Evolutionary conservation across 2,888 invertebrate genomes (phyloP), one percentile per base, ranked within the genome.

Genomic region (Mythimna vitellina): DNA sequence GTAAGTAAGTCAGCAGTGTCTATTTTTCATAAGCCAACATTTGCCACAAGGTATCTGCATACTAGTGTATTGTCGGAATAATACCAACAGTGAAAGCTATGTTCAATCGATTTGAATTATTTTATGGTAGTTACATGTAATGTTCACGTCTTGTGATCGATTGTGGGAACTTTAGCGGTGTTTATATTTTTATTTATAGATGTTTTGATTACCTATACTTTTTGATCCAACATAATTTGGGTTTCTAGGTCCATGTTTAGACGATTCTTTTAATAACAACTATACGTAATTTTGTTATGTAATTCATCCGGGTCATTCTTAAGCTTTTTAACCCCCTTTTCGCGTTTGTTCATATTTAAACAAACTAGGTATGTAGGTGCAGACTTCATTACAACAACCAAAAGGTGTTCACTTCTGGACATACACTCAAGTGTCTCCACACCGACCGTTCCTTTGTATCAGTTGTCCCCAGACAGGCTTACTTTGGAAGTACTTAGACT

Each of bases 21-120:
- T 46, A 42, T 3, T 1, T 14, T n/a, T 12, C 5, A n/a, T 32
- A 22, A 35, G 10, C 66, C 70, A 75, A 64, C 32, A 57, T 78
- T 66, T 51, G 9, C 22, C 29, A 20, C 2, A 4, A 5, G 46
- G n/a, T 68, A 14, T 25, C 12, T 32, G 14, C 32, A 66, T 64
- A 57, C 70, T 58, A 60, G 46, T 54, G 1, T 17, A 56, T 60
- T 63, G 20, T 49, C n/a, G 51, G 35, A 66, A 57, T 64, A 66
- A 42, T 46, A 66, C 17, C 3, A 25, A 4, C 38, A 49, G 64
- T 70, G 70, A 78, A 75, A 78, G 70, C 61, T 1, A 65, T 56
- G 67, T 64, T 57, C 3, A 78, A 75, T 78, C 66, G 46, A 78
- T 78, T 78, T 12, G 60, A 67, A 70, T 70, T 64, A 78, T 78